Evolutionary conservation across 2,113 vertebrate genomes (phyloP).

Genomic region (Verasper variegatus): DNA sequence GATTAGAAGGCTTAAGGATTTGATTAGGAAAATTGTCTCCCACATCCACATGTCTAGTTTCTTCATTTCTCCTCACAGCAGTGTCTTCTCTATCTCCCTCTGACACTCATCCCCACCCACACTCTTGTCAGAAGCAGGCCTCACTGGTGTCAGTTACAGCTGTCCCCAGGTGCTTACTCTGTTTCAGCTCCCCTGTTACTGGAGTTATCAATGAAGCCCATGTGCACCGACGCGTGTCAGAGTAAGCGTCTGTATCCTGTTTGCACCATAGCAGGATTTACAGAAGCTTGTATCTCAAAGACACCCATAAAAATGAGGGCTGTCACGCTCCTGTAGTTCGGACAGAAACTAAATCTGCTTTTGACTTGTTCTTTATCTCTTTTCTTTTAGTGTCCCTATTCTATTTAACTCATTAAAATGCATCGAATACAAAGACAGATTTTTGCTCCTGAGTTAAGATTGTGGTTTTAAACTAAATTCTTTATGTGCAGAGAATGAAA

Average conservation of each 20-base stretch:
- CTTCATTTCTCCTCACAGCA: background rate
- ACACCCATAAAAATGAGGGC: too few relatives aligned
- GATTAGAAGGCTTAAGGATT: background rate
- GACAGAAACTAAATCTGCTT: too few relatives aligned
- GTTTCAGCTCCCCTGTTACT: too few relatives aligned
- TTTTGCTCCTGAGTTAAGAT: too few relatives aligned
- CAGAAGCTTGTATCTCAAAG: too few relatives aligned
- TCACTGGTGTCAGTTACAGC: conserved; percentile 34
- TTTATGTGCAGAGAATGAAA: too few relatives aligned
- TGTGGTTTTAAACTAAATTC: too few relatives aligned
- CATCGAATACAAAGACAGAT: too few relatives aligned
- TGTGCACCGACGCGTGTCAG: conserved; percentile 14
- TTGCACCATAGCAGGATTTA: background rate
- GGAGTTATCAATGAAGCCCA: background rate
- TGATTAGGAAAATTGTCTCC: background rate
- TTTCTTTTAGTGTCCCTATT: too few relatives aligned
- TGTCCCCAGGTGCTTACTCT: conserved; percentile 8
- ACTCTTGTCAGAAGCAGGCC: background rate
- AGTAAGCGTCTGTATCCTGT: conserved; percentile 3
- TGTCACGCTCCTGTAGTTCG: too few relatives aligned
- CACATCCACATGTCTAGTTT: background rate
- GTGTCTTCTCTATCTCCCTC: background rate
- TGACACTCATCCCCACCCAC: background rate
- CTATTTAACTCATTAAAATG: too few relatives aligned
- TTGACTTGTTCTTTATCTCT: too few relatives aligned